A percentile compares a stretch with the other conserved stretches of the same genome.
Evolutionary conservation across 1,140 invertebrate species (phyloP).

Genomic region (Bombus affinis): DNA sequence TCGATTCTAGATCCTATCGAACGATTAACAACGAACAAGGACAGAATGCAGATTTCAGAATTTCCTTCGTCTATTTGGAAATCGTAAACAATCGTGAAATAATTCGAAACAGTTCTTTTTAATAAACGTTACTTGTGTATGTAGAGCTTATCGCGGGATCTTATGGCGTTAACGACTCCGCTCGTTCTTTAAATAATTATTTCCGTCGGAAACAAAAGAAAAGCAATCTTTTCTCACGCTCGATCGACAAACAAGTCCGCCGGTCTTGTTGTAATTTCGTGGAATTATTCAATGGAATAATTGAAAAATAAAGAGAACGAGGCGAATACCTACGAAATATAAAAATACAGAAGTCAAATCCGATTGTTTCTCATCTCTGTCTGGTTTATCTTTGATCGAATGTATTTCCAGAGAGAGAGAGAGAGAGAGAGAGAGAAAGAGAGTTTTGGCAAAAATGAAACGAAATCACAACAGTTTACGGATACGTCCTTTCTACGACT

Average conservation of each 20-base stretch:
- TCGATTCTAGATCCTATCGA: too few species aligned
- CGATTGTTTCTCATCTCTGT: too few species aligned
- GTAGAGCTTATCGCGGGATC: neutral
- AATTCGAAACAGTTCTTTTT: neutral
- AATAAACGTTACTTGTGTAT: neutral
- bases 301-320: neutral
- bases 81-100: neutral
- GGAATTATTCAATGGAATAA: too few species aligned
- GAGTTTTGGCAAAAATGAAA: neutral
- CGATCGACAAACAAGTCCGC: neutral
- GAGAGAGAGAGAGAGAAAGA: neutral
- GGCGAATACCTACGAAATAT: neutral
- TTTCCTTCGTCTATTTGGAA: neutral
- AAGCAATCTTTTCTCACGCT: neutral
- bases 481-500: neutral
- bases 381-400: neutral
- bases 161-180: neutral
- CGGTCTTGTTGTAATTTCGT: neutral
- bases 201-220: neutral
- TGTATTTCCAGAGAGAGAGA: neutral
- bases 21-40: neutral
- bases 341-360: neutral
- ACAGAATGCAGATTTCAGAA: neutral
- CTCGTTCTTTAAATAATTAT: conserved; percentile 7
- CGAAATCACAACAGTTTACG: neutral